phyloP scores from a whole-genome alignment of 2,888 invertebrate species.

The Drosophila affinis region DNA sequence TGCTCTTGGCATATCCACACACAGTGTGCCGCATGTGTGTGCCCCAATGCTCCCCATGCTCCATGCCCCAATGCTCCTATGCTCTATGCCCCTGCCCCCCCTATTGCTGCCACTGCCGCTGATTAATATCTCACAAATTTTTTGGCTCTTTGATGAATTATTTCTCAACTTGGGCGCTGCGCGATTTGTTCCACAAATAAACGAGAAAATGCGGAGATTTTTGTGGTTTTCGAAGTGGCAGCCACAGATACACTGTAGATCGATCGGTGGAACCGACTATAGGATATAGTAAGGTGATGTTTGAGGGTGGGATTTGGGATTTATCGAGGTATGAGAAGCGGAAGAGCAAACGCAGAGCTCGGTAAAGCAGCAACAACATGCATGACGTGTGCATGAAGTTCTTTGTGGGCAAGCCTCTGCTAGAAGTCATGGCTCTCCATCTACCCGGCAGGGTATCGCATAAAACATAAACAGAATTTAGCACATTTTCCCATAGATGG shows the following conservation, averaged over 20 bases:
- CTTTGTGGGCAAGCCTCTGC: no score
- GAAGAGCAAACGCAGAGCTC: no score
- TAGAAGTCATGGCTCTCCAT: background rate
- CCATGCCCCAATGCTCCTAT: conserved; percentile 36
- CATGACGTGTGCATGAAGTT: no score
- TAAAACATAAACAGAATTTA: conserved; percentile 66
- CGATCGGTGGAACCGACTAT: background rate
- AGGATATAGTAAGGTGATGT: background rate
- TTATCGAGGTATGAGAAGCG: no score
- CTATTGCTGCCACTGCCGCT: conserved; percentile 20
- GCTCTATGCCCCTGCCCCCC: conserved; percentile 1
- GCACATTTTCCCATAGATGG: conserved; percentile 53
- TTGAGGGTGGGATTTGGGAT: no score
- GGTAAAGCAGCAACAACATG: no score
- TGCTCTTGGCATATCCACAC: conserved; percentile 60
- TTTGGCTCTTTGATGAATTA: conserved; percentile 73
- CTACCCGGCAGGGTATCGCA: conserved; percentile 14
- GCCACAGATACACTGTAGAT: background rate
- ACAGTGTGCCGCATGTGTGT: conserved; percentile 66
- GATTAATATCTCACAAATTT: conserved; percentile 73
- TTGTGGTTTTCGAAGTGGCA: background rate
- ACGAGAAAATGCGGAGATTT: conserved; percentile 24
- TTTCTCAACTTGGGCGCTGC: conserved; percentile 58
- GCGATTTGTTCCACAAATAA: conserved; percentile 54
- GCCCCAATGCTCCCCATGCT: conserved; percentile 30